phyloP scores from a whole-genome alignment of 2,888 invertebrate genomes.

The Nasonovia ribisnigri region DNA sequence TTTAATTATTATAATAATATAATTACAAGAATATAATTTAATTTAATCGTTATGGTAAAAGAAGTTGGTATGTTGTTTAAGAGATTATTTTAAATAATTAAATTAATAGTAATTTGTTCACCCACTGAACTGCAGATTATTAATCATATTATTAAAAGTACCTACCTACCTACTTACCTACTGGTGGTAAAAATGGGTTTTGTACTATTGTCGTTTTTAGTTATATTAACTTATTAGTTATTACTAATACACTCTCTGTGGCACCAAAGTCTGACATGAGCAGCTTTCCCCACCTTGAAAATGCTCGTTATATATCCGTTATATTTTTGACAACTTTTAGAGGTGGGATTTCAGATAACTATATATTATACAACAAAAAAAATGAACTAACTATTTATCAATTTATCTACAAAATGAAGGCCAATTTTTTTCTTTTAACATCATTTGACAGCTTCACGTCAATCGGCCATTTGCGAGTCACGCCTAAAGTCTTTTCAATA shows the following conservation, averaged over 20 bases:
- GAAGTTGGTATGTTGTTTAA: neutral
- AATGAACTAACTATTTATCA: neutral
- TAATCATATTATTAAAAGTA: neutral
- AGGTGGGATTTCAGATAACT: neutral
- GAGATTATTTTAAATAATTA: neutral
- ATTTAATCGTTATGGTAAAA: neutral
- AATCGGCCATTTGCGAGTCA: neutral
- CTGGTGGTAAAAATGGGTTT: neutral
- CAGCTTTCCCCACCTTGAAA: neutral
- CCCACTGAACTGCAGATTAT: neutral
- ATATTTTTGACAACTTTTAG: neutral
- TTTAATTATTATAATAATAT: too few relatives aligned
- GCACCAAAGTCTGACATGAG: neutral
- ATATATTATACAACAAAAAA: neutral
- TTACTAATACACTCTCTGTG: neutral
- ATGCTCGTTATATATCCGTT: neutral
- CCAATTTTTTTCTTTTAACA: neutral
- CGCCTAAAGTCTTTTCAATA: neutral
- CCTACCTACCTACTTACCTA: neutral
- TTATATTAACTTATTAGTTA: neutral
- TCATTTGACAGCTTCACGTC: conserved; percentile 5
- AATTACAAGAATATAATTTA: neutral
- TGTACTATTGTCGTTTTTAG: neutral
- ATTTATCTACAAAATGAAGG: neutral
- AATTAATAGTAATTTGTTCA: neutral